Percentiles rank a stretch among this genome's conserved stretches.
These are phyloP conservation scores for Cheilosia urbana DNA, from an alignment of 2,888 invertebrate genomes.

Conservation along the genomic window DNA sequence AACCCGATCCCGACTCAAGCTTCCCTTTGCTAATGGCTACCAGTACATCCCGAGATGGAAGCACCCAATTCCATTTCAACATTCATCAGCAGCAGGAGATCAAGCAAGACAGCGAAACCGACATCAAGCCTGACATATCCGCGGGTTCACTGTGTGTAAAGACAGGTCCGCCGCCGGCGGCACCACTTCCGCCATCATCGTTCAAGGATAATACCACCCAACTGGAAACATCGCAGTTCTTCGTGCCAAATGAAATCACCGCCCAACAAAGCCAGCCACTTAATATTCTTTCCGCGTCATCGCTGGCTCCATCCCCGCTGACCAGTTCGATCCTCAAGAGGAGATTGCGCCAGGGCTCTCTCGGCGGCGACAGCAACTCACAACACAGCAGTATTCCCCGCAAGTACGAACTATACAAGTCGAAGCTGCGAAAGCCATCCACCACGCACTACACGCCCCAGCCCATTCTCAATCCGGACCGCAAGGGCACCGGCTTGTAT, in stretches of 20 bases:
- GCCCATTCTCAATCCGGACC: slow-evolving; percentile 96
- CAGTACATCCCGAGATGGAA: slow-evolving; percentile 89
- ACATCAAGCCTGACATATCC: slow-evolving; percentile 36
- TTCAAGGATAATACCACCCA: slow-evolving; percentile 80
- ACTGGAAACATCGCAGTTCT: slow-evolving; percentile 36
- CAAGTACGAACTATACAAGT: slow-evolving; percentile 79
- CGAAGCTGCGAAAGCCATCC: slow-evolving; percentile 83
- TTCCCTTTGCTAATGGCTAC: slow-evolving; percentile 57
- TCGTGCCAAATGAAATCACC: slow-evolving; percentile 29
- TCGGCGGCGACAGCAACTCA: slow-evolving; percentile 30
- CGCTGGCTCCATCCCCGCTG: slow-evolving; percentile 83
- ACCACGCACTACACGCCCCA: slow-evolving; percentile 92
- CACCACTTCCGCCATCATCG: slow-evolving; percentile 85
- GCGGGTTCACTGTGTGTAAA: slow-evolving; percentile 33
- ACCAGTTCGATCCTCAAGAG: slow-evolving; percentile 83
- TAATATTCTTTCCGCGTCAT: slow-evolving; percentile 66
- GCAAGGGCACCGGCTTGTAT: slow-evolving; percentile 93
- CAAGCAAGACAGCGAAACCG: slow-evolving; percentile 68
- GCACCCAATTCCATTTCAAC: slow-evolving; percentile 86
- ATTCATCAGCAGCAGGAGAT: slow-evolving; percentile 60
- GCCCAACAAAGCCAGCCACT: slow-evolving; percentile 38
- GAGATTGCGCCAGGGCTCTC: slow-evolving; percentile 78
- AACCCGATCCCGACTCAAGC: slow-evolving; percentile 41
- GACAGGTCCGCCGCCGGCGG: slow-evolving; percentile 61
- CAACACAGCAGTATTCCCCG: slow-evolving; percentile 57